Evolutionary conservation across 2,888 invertebrate species (phyloP).

Genomic region (Fabriciana adippe): DNA sequence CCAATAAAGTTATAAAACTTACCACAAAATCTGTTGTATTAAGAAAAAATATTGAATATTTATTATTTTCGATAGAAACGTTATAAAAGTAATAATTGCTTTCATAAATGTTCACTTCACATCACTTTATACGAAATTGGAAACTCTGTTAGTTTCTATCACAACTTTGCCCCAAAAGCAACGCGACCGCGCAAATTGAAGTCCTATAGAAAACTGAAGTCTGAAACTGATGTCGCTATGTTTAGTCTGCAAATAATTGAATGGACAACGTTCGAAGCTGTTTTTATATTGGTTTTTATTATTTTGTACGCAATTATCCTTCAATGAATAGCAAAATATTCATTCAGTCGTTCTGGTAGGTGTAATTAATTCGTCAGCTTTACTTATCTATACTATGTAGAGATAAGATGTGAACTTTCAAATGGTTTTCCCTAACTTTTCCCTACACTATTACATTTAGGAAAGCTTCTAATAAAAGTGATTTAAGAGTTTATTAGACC

Average conservation of each 20-base stretch:
- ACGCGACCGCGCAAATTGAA: conserved; percentile 25
- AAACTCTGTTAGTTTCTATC: conserved; percentile 2
- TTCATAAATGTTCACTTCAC: conserved; percentile 9
- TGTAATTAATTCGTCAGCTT: conserved; percentile 17
- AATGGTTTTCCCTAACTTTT: conserved; percentile 10
- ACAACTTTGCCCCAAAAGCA: conserved; percentile 1
- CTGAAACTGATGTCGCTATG: conserved; percentile 21
- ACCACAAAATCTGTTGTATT: not conserved
- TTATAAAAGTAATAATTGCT: not conserved
- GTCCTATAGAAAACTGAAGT: conserved; percentile 27
- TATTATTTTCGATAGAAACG: not conserved
- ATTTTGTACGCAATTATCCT: too few species aligned
- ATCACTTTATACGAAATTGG: not conserved
- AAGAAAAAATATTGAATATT: not conserved
- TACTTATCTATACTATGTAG: conserved; percentile 10
- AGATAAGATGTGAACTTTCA: conserved; percentile 17
- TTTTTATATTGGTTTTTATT: not conserved
- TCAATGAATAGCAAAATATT: not conserved
- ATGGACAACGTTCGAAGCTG: not conserved
- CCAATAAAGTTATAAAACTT: conserved; percentile 13
- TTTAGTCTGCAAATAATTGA: not conserved
- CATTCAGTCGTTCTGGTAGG: not conserved
- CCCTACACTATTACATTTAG: conserved; percentile 1
- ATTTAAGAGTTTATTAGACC: not conserved
- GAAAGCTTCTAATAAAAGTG: not conserved